Percentiles rank a stretch among this genome's conserved stretches.
phyloP scores from a whole-genome alignment of 2,797 vertebrate genomes.

The Danio tinwini region DNA sequence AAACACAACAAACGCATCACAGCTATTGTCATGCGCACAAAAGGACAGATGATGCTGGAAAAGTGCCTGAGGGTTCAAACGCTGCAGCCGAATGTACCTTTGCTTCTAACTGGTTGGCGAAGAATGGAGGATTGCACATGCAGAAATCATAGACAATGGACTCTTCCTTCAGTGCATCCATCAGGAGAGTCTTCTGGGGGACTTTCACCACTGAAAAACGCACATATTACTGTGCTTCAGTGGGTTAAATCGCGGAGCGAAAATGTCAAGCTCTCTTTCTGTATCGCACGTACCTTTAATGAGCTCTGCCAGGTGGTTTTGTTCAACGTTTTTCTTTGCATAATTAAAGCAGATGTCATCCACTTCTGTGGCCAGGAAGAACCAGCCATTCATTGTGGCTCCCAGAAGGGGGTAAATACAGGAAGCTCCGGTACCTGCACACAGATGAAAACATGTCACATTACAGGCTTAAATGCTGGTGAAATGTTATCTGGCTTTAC shows the following conservation, averaged over 20 bases:
- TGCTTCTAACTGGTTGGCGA: conserved; percentile 95
- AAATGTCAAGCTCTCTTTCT: conserved; percentile 14
- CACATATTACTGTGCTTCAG: conserved; percentile 19
- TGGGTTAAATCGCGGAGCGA: conserved; percentile 14
- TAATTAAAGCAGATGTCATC: conserved; percentile 98
- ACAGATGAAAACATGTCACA: conserved; percentile 37
- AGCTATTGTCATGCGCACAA: conserved; percentile 7
- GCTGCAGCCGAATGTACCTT: conserved; percentile 77
- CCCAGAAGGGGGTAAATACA: conserved; percentile 98
- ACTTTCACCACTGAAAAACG: conserved; percentile 92
- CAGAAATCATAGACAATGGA: conserved; percentile 97
- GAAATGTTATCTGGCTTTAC: conserved; percentile 6
- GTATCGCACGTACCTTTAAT: conserved; percentile 86
- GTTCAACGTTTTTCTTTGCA: conserved; percentile 95
- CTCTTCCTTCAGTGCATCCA: conserved; percentile 98
- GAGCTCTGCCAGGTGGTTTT: conserved; percentile 93
- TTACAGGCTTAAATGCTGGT: conserved; percentile 35
- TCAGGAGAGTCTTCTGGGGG: conserved; percentile 96
- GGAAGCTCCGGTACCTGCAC: conserved; percentile 94
- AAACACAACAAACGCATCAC: not conserved
- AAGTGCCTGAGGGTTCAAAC: conserved; percentile 4
- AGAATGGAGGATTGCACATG: conserved; percentile 99
- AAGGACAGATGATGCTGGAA: conserved; percentile 7
- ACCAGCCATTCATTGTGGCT: conserved; percentile 97
- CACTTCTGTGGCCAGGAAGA: conserved; percentile 97